Base-by-base conservation (phyloP, 2,113 vertebrate genomes). In the Gnathonemus echidnorhynchus region DNA sequence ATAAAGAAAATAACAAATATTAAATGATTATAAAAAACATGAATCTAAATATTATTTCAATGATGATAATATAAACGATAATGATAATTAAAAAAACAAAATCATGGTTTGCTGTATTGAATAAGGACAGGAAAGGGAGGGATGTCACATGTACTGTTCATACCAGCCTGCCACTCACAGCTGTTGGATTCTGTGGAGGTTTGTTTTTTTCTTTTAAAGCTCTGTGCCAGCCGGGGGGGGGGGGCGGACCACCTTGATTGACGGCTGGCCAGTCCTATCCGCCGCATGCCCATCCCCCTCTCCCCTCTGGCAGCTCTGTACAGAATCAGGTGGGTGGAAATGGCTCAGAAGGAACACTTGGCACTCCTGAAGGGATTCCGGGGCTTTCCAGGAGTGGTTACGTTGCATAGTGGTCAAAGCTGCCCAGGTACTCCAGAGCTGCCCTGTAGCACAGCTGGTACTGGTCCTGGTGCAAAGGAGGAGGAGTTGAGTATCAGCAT, bases 321-420 rank as follows among this genome's bases (percentile, higher is more conserved):
- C 94, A 95, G 95, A 95, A 95, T 93, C 94, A 94, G 95, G 95
- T 93, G 95, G 95, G 96, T 88, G 90, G 93, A 93, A 96, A 94
- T 97, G 96, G 96, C 97, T 97, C 97, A 95, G 95, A 96, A 94
- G 95, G 95, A 93, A 93, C 93, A 90, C 87, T 86, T 27, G 74
- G 91, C 91, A 91, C 91, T 92, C 92, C 93, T 90, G 90, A 92
- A 90, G 88, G 89, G 93, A 89, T 93, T 93, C 92, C 70, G 90
- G 90, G 88, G 90, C 48, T 88, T 89, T 92, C 90, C 89, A 86
- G 89, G 89, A 89, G 80, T 62, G 89, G 89, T 98, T 98, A 99
- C 96, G 98, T 99, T 98, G 98, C 97, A 98, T 98, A 99, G 98
- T 99, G 97, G 95, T 99, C 98, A 21, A 99, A 99, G 96, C 98